A percentile compares a stretch with the other conserved stretches of the same genome.
phyloP scores from a whole-genome alignment of 1,140 invertebrate genomes.

The Anthonomus grandis region DNA sequence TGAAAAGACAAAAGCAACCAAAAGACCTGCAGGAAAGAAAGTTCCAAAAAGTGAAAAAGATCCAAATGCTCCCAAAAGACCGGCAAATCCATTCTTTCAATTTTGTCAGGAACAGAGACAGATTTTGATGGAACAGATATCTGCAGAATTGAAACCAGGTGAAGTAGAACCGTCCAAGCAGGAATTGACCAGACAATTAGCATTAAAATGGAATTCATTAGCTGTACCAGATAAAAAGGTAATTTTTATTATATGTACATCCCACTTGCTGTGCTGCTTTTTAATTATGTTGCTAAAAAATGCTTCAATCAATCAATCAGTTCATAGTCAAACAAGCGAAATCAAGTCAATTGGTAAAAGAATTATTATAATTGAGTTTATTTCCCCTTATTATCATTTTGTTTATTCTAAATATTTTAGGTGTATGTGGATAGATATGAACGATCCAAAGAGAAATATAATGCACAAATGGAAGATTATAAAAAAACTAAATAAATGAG shows the following conservation, averaged over 20 bases:
- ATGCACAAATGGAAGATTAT: slow-evolving; percentile 66
- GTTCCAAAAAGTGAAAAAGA: slow-evolving; percentile 59
- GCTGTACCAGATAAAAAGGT: slow-evolving; percentile 69
- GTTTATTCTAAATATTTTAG: slow-evolving; percentile 50
- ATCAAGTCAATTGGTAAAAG: too few species aligned
- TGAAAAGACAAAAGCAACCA: slow-evolving; percentile 35
- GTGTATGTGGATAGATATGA: slow-evolving; percentile 77
- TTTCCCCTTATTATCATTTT: too few species aligned
- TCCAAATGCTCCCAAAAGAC: slow-evolving; percentile 74
- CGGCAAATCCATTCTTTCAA: slow-evolving; percentile 77
- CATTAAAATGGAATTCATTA: slow-evolving; percentile 69
- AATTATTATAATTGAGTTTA: too few species aligned
- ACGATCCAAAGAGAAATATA: slow-evolving; percentile 73
- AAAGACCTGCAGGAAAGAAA: slow-evolving; percentile 54
- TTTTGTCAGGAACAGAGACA: slow-evolving; percentile 75
- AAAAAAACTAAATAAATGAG: slow-evolving; percentile 49
- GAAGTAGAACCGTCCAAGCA: slow-evolving; percentile 68
- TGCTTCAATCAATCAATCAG: too few species aligned
- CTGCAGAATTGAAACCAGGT: slow-evolving; percentile 55
- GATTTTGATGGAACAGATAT: slow-evolving; percentile 64
- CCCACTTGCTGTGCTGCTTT: too few species aligned
- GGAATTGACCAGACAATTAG: slow-evolving; percentile 69
- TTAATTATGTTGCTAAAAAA: too few species aligned
- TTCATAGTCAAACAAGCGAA: too few species aligned
- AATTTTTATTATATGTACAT: too few species aligned